These are phyloP conservation scores for Myzus persicae DNA, from an alignment of 1,140 invertebrate genomes.

Conservation along the genomic window DNA sequence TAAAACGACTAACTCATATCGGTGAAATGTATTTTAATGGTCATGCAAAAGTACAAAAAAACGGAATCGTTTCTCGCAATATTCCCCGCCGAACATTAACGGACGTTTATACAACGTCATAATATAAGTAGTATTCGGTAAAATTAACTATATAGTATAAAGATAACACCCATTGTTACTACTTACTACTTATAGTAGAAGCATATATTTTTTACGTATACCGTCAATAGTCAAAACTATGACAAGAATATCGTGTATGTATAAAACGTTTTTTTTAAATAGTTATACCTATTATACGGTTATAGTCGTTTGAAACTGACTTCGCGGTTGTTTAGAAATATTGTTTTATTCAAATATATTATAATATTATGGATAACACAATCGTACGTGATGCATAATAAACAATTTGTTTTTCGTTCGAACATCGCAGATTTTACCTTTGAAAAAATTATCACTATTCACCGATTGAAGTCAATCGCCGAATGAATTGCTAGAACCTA, in stretches of 20 bases:
- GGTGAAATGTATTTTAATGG: not conserved
- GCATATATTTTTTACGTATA: not conserved
- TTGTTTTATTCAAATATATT: conserved; percentile 21
- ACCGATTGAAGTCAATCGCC: not conserved
- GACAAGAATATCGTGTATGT: not conserved
- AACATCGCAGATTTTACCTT: not conserved
- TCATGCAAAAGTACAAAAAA: not conserved
- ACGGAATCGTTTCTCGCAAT: not conserved
- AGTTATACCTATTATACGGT: not conserved
- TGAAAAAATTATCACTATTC: not conserved
- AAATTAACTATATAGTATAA: not conserved
- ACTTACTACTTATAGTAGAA: not conserved
- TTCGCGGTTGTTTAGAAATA: not conserved
- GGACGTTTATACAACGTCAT: not conserved
- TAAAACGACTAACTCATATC: not conserved
- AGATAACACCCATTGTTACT: conserved; percentile 7
- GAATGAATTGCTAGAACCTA: not conserved
- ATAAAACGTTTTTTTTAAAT: not conserved
- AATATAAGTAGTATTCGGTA: not conserved
- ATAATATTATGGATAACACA: not conserved
- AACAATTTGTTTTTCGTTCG: not conserved
- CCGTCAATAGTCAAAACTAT: not conserved
- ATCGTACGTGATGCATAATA: not conserved
- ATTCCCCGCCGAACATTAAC: not conserved
- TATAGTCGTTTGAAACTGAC: not conserved